Conservation (phyloP, 2,888 invertebrate genomes). For the Quadroppia sp. region DNA sequence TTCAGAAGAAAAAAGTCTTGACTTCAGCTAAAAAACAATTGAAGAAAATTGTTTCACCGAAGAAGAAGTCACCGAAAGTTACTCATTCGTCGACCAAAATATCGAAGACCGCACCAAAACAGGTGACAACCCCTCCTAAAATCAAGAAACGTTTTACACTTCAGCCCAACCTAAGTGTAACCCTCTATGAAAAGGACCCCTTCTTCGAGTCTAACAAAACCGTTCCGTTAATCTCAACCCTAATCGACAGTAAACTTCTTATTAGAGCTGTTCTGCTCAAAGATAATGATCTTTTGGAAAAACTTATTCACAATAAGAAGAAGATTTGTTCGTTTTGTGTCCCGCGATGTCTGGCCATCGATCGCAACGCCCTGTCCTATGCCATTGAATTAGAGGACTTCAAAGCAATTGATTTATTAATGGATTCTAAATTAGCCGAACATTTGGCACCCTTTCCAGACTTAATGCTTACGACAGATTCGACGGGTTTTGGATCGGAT, state of each 20-base stretch:
- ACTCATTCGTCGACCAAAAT: background rate
- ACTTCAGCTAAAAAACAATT: background rate
- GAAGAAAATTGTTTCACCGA: slow-evolving; percentile 27
- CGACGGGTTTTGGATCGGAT: background rate
- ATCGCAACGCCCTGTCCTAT: slow-evolving; percentile 51
- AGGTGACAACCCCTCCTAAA: background rate
- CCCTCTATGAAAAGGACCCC: slow-evolving; percentile 32
- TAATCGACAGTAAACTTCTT: slow-evolving; percentile 54
- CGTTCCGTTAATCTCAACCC: slow-evolving; percentile 55
- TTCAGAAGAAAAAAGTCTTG: background rate
- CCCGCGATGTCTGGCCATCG: slow-evolving; percentile 50
- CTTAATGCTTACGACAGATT: background rate
- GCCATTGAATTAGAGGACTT: slow-evolving; percentile 51
- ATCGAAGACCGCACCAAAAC: background rate
- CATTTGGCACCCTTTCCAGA: slow-evolving; percentile 11
- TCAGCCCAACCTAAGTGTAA: background rate
- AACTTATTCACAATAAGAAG: slow-evolving; percentile 51
- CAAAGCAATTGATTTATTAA: slow-evolving; percentile 51
- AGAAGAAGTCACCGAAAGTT: slow-evolving; percentile 3
- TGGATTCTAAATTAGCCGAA: slow-evolving; percentile 44
- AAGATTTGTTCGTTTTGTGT: slow-evolving; percentile 51
- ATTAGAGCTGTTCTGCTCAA: slow-evolving; percentile 55
- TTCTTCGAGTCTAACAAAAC: slow-evolving; percentile 27
- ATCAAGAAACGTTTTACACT: background rate
- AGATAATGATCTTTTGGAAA: slow-evolving; percentile 53